Percentiles rank a stretch among this genome's conserved stretches.
Conservation (phyloP, 2,797 vertebrate species). For the Enteromius unitaeniatus region DNA sequence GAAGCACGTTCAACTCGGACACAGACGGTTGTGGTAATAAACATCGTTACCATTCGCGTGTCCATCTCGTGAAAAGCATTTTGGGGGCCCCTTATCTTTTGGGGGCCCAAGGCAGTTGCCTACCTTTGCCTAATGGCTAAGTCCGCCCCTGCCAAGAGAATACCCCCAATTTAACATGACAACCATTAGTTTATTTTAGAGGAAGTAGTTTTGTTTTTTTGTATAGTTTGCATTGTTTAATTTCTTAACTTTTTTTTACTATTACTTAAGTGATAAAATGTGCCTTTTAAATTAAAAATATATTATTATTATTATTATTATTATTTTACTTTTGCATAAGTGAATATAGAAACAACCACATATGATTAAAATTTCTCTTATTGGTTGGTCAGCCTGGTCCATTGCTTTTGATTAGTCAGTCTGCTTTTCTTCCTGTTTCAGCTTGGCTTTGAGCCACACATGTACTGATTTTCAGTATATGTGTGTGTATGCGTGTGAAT, state of each 20-base stretch:
- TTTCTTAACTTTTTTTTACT: background rate
- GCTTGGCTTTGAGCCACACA: constrained; percentile 55
- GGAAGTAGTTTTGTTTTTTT: background rate
- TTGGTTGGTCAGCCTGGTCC: constrained; percentile 27
- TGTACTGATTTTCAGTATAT: constrained; percentile 55
- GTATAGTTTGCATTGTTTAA: background rate
- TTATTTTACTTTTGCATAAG: background rate
- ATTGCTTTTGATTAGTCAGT: constrained; percentile 47
- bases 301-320: too few species aligned
- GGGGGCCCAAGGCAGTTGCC: too few species aligned
- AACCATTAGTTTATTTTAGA: background rate
- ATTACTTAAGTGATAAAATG: background rate
- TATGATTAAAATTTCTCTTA: constrained; percentile 26
- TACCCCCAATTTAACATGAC: background rate
- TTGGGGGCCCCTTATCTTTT: too few species aligned
- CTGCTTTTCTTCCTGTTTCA: constrained; percentile 56
- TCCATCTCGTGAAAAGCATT: too few species aligned
- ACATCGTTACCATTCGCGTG: too few species aligned
- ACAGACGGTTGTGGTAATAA: too few species aligned
- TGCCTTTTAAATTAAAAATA: background rate
- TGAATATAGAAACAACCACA: background rate
- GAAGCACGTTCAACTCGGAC: too few species aligned
- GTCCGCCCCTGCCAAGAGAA: too few species aligned
- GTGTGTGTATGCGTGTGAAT: constrained; percentile 52
- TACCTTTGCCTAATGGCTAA: too few species aligned